These are phyloP conservation scores for Chalcis sispes DNA, from an alignment of 2,888 invertebrate species.

Conservation along the genomic window DNA sequence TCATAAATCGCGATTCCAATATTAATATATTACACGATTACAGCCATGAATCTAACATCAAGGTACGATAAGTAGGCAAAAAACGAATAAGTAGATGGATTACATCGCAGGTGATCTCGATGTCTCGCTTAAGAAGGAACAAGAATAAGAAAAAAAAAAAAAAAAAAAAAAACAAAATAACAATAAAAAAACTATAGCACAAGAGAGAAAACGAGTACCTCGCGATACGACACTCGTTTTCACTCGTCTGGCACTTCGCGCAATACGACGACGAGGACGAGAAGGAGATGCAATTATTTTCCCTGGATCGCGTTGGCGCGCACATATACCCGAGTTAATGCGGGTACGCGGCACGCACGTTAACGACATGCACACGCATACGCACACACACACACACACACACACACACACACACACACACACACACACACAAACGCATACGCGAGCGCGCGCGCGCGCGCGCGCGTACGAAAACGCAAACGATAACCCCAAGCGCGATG, in stretches of 20 bases:
- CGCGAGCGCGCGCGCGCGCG: too few species aligned
- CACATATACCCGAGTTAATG: slow-evolving; percentile 37
- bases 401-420: too few species aligned
- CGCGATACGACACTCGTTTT: not conserved
- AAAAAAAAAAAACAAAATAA: too few species aligned
- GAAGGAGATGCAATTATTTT: slow-evolving; percentile 53
- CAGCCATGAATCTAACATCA: slow-evolving; percentile 21
- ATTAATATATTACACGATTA: slow-evolving; percentile 18
- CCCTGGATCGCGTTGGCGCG: slow-evolving; percentile 45
- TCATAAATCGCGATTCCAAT: too few species aligned
- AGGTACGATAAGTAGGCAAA: not conserved
- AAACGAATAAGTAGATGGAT: slow-evolving; percentile 2
- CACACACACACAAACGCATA: too few species aligned
- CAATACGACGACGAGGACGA: not conserved
- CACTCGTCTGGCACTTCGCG: not conserved
- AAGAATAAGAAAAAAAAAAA: slow-evolving; percentile 3
- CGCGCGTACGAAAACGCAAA: slow-evolving; percentile 63
- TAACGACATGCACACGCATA: slow-evolving; percentile 58
- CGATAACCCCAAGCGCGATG: slow-evolving; percentile 60
- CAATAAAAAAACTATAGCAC: too few species aligned
- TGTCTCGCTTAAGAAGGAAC: not conserved
- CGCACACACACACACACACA: too few species aligned
- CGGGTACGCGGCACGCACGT: not conserved
- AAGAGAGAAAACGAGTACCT: not conserved
- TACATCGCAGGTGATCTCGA: slow-evolving; percentile 25